Conservation (phyloP, 2,797 vertebrate species). For the Peromyscus attwateri region DNA sequence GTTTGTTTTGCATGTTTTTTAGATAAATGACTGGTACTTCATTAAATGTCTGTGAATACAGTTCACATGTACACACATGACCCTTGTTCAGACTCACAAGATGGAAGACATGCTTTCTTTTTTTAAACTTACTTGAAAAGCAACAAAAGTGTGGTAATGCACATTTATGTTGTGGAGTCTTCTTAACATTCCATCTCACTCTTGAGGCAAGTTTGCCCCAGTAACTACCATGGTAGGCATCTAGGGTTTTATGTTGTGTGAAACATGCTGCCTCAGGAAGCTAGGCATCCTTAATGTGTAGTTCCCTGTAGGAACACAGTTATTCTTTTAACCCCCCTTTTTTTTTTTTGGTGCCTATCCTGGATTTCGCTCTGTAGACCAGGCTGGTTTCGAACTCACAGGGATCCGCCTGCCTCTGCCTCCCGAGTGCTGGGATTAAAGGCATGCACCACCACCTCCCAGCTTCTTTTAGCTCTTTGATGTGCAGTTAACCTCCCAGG, state of each 20-base stretch:
- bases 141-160: background rate
- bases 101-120: slow-evolving; percentile 40
- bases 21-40: background rate
- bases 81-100: slow-evolving; percentile 35
- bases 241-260: background rate
- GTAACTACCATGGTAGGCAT: background rate
- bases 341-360: too few relatives aligned
- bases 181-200: background rate
- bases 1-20: background rate
- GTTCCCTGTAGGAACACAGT: slow-evolving; percentile 10
- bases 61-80: background rate
- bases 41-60: slow-evolving; percentile 22
- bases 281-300: background rate
- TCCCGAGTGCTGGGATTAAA: too few relatives aligned
- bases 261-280: background rate
- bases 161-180: slow-evolving; percentile 50
- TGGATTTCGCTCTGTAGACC: too few relatives aligned
- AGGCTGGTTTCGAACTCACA: too few relatives aligned
- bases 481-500: background rate
- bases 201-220: slow-evolving; percentile 33
- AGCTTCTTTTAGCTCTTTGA: slow-evolving; percentile 9
- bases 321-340: background rate
- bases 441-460: too few relatives aligned
- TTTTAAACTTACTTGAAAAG: slow-evolving; percentile 59
- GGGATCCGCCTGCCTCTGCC: too few relatives aligned